Evolutionary conservation across 2,888 invertebrate species (phyloP), one percentile per base, ranked within the genome.

Genomic region (Hofmannophila pseudospretella): DNA sequence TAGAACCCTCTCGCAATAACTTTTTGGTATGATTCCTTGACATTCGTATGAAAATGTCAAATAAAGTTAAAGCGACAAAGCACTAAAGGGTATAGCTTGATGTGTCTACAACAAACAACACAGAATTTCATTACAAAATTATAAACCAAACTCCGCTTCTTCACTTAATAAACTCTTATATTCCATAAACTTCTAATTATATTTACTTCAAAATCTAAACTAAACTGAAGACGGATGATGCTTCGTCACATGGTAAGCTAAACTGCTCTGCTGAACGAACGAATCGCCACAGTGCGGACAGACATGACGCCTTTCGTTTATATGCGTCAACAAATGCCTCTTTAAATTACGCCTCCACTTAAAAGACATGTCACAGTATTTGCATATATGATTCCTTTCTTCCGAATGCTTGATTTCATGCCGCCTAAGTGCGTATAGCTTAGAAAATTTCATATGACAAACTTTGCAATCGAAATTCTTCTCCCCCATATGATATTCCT

Each of bases 231-330:
- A n/a, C 0, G 51, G 42, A 44, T 70, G 70, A 58, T 88, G 88
- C 0, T 78, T 69, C 27, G 73, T 80, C n/a, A 38, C 45, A 35
- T 74, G 71, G 39, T 58, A 64, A 20, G 59, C 68, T 20, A 68
- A 42, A 13, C 65, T 67, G 1, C 57, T 38, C 20, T 44, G 45
- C 20, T 74, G 68, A 0, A 71, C 70, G 34, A 74, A 79, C 4
- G 64, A 58, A n/a, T 67, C 67, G 0, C 53, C 27, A 25, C 77
- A 76, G 0, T 61, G 36, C 0, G 16, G 20, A 27, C 77, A 77
- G 0, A 52, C 56, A 4, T 67, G 55, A 1, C 51, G 45, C 14
- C 56, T 62, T 0, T 61, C 61, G 25, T 68, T 48, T 39, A 54
- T 34, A 41, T 76, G 77, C 38, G 67, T 67, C 44, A 50, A 48